These are phyloP conservation scores for Corythornis cristatus DNA, from an alignment of 2,113 vertebrate genomes.

Conservation along the genomic window DNA sequence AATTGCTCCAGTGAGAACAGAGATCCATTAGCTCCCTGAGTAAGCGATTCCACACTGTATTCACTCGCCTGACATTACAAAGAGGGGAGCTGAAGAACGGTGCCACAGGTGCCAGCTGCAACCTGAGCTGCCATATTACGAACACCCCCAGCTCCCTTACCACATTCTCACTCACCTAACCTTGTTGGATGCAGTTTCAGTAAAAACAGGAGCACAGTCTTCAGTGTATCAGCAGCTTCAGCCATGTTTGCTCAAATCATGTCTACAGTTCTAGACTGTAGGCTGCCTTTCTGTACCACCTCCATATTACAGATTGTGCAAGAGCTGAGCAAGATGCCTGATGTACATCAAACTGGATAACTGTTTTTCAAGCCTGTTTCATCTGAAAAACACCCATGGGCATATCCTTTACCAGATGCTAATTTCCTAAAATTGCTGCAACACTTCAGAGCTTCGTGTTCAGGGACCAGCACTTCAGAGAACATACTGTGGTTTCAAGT, in stretches of 20 bases:
- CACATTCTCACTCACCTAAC: not conserved
- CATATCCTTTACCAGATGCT: not conserved
- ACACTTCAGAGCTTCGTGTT: not conserved
- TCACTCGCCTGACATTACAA: not conserved
- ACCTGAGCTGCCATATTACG: not conserved
- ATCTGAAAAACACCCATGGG: not conserved
- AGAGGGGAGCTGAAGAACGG: not conserved
- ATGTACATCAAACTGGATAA: not conserved
- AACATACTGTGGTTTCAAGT: constrained; percentile 18
- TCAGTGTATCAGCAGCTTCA: not conserved
- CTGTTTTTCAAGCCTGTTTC: not conserved
- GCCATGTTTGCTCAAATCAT: not conserved
- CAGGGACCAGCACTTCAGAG: not conserved
- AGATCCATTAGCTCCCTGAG: not conserved
- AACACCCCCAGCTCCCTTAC: not conserved
- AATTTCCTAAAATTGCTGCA: not conserved
- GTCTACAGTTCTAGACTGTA: not conserved
- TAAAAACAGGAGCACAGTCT: not conserved
- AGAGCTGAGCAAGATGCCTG: not conserved
- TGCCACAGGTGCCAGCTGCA: not conserved
- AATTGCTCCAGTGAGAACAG: not conserved
- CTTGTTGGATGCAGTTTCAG: not conserved
- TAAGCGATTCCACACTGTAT: accelerated
- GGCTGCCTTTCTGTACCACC: not conserved
- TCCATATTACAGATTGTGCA: not conserved